Base-by-base conservation (phyloP, 1,140 invertebrate species). In the Cecropterus lyciades region DNA sequence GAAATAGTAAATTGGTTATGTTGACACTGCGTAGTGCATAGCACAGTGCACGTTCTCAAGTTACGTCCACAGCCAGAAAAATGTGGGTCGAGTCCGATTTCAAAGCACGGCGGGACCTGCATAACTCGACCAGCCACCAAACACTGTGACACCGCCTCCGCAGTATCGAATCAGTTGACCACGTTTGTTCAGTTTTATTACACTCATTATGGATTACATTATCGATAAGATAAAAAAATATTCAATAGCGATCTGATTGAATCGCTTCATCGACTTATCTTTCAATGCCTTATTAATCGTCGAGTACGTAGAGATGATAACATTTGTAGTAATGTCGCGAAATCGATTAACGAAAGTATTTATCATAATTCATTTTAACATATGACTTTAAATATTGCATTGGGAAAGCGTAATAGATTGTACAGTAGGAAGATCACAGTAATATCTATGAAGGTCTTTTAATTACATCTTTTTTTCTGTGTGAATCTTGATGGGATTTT, bases 1-100 rank as follows among this genome's bases (percentile, higher is more conserved):
- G 16, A 56, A 71, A 37, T 37, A 37, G 33, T n/a, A 45, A 53
- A 60, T 52, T 8, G 43, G 40, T 40, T 37, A 33, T 59, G 67
- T 63, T 53, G 55, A 62, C 45, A 51, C 51, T 16, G 27, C 48
- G 7, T 24, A 62, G 42, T 65, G 70, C 72, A 80, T 63, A 82
- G 40, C 5, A 43, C 40, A 37, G 33, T 37, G 69, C 67, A 80
- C 67, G 73, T 73, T 66, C 74, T 88, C 79, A 78, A 68, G 77
- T 88, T 85, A 82, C 79, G 65, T 77, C 63, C 77, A 77, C 83
- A 75, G 72, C 75, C 80, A 80, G 79, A 85, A 85, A 80, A 85
- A 86, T 88, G 81, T 85, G 71, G 77, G 77, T 77, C 79, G 80
- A 76, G 73, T 87, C 74, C 69, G 72, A 86, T 86, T 85, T 84